Percentiles rank a stretch among this genome's conserved stretches.
Evolutionary conservation across 2,113 vertebrate genomes (phyloP).

Genomic region (Motacilla alba): DNA sequence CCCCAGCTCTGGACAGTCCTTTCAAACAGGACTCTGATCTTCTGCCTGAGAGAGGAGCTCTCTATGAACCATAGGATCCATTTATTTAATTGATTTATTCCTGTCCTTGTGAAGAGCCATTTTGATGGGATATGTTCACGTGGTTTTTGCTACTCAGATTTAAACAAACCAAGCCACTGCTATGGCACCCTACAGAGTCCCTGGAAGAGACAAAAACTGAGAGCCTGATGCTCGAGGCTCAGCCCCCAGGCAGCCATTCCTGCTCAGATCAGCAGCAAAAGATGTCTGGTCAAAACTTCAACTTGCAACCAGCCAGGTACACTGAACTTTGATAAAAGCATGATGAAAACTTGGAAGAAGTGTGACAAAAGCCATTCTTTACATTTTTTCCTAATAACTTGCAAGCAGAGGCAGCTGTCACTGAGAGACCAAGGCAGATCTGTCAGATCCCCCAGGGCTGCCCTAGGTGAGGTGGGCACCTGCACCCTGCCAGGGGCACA

Average conservation of each 20-base stretch:
- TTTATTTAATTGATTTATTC: neutral
- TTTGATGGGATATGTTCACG: neutral
- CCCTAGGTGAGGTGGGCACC: neutral
- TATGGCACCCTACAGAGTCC: neutral
- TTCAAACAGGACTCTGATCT: neutral
- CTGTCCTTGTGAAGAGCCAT: neutral
- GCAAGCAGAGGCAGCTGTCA: neutral
- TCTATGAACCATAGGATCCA: neutral
- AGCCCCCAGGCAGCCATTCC: neutral
- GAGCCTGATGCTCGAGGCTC: neutral
- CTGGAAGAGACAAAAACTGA: neutral
- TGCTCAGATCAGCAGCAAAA: neutral
- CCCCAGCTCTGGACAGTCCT: neutral
- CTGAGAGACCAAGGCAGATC: neutral
- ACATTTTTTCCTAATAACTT: neutral
- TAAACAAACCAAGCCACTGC: neutral
- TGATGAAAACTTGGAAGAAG: neutral
- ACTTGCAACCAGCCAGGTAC: rapidly evolving
- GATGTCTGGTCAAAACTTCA: neutral
- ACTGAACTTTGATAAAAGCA: neutral
- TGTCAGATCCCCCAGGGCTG: neutral
- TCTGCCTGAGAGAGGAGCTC: neutral
- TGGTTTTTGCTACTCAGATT: neutral
- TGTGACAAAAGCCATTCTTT: neutral
- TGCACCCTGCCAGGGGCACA: neutral